A percentile compares a stretch with the other conserved stretches of the same genome.
Conservation (phyloP, 2,797 vertebrate species). For the Acanthiza pusilla region DNA sequence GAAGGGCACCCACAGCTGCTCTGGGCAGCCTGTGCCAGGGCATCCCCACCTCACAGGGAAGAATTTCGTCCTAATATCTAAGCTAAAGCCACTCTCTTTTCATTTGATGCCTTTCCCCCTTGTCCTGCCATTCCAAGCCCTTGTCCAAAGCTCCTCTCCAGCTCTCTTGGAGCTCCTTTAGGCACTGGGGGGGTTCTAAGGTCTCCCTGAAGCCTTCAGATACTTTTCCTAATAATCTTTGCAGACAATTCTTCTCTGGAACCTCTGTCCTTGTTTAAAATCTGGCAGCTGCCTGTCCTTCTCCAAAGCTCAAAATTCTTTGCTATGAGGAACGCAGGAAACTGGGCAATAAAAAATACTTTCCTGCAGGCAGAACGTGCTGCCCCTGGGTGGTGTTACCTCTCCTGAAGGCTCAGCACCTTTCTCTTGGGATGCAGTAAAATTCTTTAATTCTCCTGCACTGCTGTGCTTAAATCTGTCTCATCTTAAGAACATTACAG, state of each 20-base stretch:
- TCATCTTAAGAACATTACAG: fast-evolving
- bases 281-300: background rate
- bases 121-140: background rate
- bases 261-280: background rate
- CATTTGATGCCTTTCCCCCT: background rate
- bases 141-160: background rate
- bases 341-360: background rate
- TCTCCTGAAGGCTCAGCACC: background rate
- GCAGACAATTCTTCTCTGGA: background rate
- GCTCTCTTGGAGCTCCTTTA: background rate
- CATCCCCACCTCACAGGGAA: fast-evolving
- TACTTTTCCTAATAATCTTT: background rate
- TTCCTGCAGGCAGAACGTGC: background rate
- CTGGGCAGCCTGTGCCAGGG: background rate
- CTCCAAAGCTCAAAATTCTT: background rate
- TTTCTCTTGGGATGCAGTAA: background rate
- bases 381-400: background rate
- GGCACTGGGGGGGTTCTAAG: background rate
- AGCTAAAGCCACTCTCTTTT: background rate
- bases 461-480: background rate
- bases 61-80: background rate
- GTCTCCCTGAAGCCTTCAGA: background rate
- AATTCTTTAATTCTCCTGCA: background rate
- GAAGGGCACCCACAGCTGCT: background rate
- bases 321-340: background rate